phyloP scores from a whole-genome alignment of 2,888 invertebrate genomes.

The Leptopilina syphax region DNA sequence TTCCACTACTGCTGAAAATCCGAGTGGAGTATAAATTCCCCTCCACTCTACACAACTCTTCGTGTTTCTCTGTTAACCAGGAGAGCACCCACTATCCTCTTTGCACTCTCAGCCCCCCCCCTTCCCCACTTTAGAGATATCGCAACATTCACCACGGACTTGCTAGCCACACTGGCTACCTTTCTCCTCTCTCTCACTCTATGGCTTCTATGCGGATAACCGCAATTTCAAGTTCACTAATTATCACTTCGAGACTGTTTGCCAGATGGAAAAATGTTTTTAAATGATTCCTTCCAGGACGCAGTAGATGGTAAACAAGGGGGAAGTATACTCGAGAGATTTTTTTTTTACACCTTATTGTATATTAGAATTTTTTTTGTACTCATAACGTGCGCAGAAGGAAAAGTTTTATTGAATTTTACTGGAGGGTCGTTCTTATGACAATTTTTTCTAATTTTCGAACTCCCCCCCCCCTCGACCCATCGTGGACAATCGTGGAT shows the following conservation, averaged over 20 bases:
- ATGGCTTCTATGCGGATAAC: constrained; percentile 4
- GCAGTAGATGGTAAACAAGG: no score
- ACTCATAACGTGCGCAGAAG: no score
- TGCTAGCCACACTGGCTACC: constrained; percentile 19
- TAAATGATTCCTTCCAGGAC: neutral
- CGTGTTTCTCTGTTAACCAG: no score
- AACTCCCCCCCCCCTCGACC: no score
- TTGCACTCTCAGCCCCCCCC: neutral
- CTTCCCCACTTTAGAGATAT: neutral
- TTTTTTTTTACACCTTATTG: no score
- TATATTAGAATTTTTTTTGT: no score
- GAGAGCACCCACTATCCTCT: neutral
- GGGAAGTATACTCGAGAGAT: no score
- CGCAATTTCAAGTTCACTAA: constrained; percentile 38
- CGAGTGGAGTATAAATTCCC: constrained; percentile 2
- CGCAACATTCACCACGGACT: constrained; percentile 24
- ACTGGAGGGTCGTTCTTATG: no score
- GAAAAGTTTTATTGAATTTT: no score
- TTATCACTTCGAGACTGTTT: neutral
- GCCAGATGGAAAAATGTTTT: constrained; percentile 27
- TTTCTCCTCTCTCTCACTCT: neutral
- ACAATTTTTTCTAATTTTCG: no score
- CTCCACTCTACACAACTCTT: neutral
- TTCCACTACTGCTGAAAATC: constrained; percentile 54
- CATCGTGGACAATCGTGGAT: no score